phyloP scores from a whole-genome alignment of 2,113 vertebrate species.

The Thomomys bottae region DNA sequence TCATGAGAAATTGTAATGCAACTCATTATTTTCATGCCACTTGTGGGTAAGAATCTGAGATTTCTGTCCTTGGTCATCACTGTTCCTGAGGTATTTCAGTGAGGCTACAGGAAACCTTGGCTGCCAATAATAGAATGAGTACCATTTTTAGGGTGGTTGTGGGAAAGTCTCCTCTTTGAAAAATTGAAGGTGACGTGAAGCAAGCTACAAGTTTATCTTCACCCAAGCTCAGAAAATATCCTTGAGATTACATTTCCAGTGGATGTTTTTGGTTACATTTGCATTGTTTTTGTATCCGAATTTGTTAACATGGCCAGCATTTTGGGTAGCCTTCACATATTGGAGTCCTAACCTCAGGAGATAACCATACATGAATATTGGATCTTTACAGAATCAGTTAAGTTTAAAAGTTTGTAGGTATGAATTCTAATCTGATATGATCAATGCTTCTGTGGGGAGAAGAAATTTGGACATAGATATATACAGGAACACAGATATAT shows the following conservation, averaged over 20 bases:
- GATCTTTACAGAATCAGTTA: not conserved
- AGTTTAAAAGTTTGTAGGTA: constrained; percentile 3
- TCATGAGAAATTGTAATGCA: not conserved
- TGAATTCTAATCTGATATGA: not conserved
- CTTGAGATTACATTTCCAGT: not conserved
- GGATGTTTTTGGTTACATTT: not conserved
- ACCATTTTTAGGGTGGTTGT: constrained; percentile 13
- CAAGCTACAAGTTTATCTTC: not conserved
- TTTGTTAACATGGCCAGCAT: not conserved
- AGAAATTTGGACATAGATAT: not conserved
- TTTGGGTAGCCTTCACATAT: not conserved
- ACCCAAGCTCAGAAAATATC: not conserved
- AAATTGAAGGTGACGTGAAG: not conserved
- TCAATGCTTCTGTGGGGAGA: not conserved
- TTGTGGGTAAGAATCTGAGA: constrained; percentile 7
- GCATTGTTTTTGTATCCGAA: not conserved
- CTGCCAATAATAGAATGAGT: not conserved
- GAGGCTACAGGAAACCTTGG: not conserved
- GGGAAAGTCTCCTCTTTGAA: not conserved
- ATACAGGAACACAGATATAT: not conserved
- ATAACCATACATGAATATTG: not conserved
- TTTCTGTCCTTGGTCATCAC: not conserved
- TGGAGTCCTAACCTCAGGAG: not conserved
- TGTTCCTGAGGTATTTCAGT: not conserved
- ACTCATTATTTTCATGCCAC: not conserved